Evolutionary conservation across 2,113 vertebrate genomes (phyloP).

Genomic region (Pongo abelii): DNA sequence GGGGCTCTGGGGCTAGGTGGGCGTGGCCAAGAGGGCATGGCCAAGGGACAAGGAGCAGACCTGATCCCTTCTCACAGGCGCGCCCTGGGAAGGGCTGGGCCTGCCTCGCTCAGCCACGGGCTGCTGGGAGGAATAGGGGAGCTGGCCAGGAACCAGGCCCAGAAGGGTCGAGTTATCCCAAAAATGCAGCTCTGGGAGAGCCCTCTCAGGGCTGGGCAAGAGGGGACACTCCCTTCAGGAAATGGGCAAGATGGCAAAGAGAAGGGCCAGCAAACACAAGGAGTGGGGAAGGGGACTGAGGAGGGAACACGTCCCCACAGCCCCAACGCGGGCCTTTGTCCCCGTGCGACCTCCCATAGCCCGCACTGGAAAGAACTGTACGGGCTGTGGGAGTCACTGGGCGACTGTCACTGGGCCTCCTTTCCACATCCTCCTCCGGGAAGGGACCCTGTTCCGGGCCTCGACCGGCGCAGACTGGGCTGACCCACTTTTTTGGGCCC

Average conservation of each 20-base stretch:
- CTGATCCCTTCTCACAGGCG: not conserved
- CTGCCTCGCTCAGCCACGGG: not conserved
- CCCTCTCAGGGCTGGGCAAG: not conserved
- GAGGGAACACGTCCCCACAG: not conserved
- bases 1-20: not conserved
- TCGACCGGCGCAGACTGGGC: not conserved
- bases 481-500: conserved; percentile 74
- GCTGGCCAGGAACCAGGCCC: not conserved
- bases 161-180: not conserved
- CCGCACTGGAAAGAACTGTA: not conserved
- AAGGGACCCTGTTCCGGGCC: conserved; percentile 4
- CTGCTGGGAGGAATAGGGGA: not conserved
- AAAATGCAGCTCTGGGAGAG: conserved; percentile 23
- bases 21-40: not conserved
- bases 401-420: not conserved
- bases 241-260: not conserved
- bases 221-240: not conserved
- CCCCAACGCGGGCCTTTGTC: not conserved
- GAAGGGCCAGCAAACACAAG: not conserved
- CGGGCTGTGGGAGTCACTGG: no score
- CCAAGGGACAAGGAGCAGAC: not conserved
- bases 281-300: not conserved
- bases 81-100: not conserved
- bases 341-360: not conserved
- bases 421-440: not conserved